Base-by-base conservation (phyloP, 2,888 invertebrate species). In the Lampropteryx suffumata region DNA sequence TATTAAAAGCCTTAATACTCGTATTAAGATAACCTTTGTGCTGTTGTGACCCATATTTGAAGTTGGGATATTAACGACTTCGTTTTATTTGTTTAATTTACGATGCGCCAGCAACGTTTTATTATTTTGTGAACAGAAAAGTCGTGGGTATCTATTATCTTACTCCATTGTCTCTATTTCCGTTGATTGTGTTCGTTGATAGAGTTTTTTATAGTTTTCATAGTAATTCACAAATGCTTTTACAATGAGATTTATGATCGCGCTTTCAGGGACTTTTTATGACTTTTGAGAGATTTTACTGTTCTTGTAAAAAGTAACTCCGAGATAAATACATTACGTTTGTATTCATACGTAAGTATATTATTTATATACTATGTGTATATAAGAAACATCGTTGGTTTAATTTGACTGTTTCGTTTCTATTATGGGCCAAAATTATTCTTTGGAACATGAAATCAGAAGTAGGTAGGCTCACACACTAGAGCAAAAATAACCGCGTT, bases 41-140 rank as follows among this genome's bases (percentile, higher is more conserved):
- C 57, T 62, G 55, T 49, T 36, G 47, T 64, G 62, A 61, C 64
- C 64, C 46, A 64, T 49, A 50, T 62, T 34, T 44, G 12, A 49
- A 46, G 46, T 37, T 48, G 55, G 37, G 34, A 24, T 39, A 29
- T 29, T 40, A 33, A 56, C 55, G 48, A 42, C 41, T 27, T 27
- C 36, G 9, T 10, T 48, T 57, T 55, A 55, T 55, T 59, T 55
- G 47, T 35, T 53, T 60, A 50, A 60, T 57, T 57, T 53, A 57
- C 37, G 49, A 43, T 41, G 24, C 24, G 12, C 33, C 34, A 33
- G 12, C 27, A n/a, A n/a, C n/a, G 26, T 43, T 57, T 54, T 55
- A 48, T 48, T 42, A 28, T 30, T 52, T 34, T 24, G 21, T 27
- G 36, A 32, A 39, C 30, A 27, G 17, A 49, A 51, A 40, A 46